These are phyloP conservation scores for Pangasianodon gigas DNA, from an alignment of 2,113 vertebrate species.

Conservation along the genomic window DNA sequence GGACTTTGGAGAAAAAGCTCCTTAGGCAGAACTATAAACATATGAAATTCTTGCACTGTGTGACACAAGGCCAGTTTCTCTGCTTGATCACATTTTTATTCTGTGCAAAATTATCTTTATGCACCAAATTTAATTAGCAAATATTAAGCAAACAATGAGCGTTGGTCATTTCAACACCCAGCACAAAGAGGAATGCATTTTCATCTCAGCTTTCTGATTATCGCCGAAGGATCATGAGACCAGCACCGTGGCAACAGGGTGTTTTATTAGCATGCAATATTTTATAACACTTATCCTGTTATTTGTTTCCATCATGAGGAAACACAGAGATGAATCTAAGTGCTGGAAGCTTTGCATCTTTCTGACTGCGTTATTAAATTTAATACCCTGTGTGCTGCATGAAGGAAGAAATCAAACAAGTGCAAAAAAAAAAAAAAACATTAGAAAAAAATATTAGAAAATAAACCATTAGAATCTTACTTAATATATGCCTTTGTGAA, in stretches of 20 bases:
- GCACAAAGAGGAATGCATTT: not conserved
- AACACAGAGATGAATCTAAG: not conserved
- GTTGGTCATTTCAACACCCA: not conserved
- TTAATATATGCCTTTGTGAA: conserved; percentile 76
- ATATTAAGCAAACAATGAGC: not conserved
- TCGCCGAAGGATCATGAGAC: not conserved
- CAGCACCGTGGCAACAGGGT: not conserved
- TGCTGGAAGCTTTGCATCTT: not conserved
- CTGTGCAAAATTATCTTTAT: not conserved
- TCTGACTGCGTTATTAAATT: not conserved
- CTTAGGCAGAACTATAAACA: too few species aligned
- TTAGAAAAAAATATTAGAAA: not conserved
- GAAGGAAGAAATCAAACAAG: not conserved
- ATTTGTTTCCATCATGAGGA: not conserved
- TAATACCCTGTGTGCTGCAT: not conserved
- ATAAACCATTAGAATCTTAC: conserved; percentile 63
- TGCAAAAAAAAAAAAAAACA: not conserved
- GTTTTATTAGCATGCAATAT: not conserved
- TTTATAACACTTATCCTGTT: not conserved
- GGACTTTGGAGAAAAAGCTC: not conserved
- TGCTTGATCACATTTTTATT: not conserved
- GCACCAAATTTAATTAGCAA: not conserved
- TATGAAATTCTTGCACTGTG: not conserved
- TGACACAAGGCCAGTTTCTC: not conserved
- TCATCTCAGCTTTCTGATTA: not conserved